Percentiles rank a stretch among this genome's conserved stretches.
phyloP scores from a whole-genome alignment of 2,797 vertebrate species.

The Gorsachius magnificus region DNA sequence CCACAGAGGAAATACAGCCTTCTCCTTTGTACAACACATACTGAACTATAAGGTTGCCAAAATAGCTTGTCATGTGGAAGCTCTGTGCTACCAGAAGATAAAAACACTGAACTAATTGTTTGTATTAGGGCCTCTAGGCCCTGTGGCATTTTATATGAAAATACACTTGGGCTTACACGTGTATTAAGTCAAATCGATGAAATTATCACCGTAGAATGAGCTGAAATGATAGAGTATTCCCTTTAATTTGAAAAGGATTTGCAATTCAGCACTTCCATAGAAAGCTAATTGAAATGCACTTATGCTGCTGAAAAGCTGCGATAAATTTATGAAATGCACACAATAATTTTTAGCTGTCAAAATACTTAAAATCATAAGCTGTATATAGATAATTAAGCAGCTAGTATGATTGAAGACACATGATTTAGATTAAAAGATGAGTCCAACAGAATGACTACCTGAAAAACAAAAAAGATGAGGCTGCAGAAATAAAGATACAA shows the following conservation, averaged over 20 bases:
- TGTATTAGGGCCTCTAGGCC: background rate
- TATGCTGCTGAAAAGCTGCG: constrained; percentile 25
- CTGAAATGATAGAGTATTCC: constrained; percentile 26
- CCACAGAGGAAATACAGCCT: background rate
- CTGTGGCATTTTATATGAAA: constrained; percentile 56
- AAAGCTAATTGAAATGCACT: constrained; percentile 67
- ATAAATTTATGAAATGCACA: constrained; percentile 61
- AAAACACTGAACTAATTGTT: constrained; percentile 56
- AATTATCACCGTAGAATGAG: constrained; percentile 55
- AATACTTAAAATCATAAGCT: constrained; percentile 50
- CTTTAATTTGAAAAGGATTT: constrained; percentile 56
- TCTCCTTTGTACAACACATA: background rate
- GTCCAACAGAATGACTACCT: background rate
- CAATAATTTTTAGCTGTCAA: constrained; percentile 47
- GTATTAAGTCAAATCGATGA: constrained; percentile 61
- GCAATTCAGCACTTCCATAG: constrained; percentile 42
- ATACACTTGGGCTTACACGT: constrained; percentile 35
- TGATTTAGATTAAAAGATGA: background rate
- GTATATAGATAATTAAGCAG: constrained; percentile 15
- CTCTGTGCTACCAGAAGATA: constrained; percentile 44
- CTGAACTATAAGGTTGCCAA: constrained; percentile 26
- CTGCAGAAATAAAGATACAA: background rate
- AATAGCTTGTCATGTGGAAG: constrained; percentile 21
- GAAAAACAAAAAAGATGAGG: background rate
- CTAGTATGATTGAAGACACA: background rate